A percentile compares a stretch with the other conserved stretches of the same genome.
phyloP scores from a whole-genome alignment of 2,113 vertebrate genomes.

The Gadus chalcogrammus region DNA sequence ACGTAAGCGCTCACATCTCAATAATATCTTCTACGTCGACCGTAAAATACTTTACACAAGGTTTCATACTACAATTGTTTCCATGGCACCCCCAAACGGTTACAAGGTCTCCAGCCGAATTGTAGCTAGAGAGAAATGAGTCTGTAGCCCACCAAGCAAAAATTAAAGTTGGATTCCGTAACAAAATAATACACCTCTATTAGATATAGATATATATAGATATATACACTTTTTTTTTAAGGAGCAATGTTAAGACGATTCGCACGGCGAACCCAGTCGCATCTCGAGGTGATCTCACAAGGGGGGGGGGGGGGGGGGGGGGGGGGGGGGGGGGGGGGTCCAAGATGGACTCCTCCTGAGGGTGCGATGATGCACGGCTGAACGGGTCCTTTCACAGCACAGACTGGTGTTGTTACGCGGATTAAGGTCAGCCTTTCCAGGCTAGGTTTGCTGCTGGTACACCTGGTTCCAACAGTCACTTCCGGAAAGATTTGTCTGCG shows the following conservation, averaged over 20 bases:
- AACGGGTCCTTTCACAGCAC: conserved; percentile 43
- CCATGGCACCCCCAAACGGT: conserved; percentile 28
- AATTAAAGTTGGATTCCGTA: conserved; percentile 10
- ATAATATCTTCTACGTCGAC: too few species aligned
- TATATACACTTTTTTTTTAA: neutral
- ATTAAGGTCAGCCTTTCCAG: conserved; percentile 18
- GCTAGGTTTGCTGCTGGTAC: conserved; percentile 43
- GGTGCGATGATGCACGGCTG: neutral
- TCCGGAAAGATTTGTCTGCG: conserved; percentile 25
- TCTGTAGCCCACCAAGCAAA: conserved; percentile 29
- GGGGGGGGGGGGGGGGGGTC: conserved; percentile 8
- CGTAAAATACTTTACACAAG: too few species aligned
- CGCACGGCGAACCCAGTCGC: conserved; percentile 65
- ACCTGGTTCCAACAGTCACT: conserved; percentile 31
- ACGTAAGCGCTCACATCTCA: too few species aligned
- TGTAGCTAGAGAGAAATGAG: conserved; percentile 13
- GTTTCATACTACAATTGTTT: conserved; percentile 40
- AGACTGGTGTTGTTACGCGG: conserved; percentile 2
- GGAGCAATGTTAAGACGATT: conserved; percentile 46
- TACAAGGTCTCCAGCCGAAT: conserved; percentile 14
- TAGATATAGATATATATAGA: conserved; percentile 22
- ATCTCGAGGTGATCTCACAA: conserved; percentile 23
- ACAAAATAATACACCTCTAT: conserved; percentile 44
- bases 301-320: conserved; percentile 6
- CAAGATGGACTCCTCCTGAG: conserved; percentile 6